phyloP scores from a whole-genome alignment of 2,888 invertebrate species.

The Luperina nickerlii region DNA sequence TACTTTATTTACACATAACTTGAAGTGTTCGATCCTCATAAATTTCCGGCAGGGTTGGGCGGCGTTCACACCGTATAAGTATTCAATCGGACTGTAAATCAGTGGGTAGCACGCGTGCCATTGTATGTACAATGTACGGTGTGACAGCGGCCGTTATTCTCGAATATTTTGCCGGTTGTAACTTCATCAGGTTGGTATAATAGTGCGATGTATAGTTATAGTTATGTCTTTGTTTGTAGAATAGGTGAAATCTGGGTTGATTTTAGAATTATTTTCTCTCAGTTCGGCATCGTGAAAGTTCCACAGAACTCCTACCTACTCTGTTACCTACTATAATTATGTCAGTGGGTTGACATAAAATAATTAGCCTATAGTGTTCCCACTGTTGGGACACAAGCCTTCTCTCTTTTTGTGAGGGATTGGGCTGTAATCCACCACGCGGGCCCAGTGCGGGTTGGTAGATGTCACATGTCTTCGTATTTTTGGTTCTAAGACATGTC shows the following conservation, averaged over 20 bases:
- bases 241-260: slow-evolving; percentile 26
- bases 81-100: slow-evolving; percentile 80
- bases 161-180: slow-evolving; percentile 62
- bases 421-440: no score
- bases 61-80: slow-evolving; percentile 75
- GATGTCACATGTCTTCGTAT: no score
- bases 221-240: slow-evolving; percentile 32
- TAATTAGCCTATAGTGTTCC: no score
- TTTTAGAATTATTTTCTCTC: slow-evolving; percentile 30
- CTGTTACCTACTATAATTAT: no score
- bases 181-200: slow-evolving; percentile 52
- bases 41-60: slow-evolving; percentile 59
- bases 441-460: no score
- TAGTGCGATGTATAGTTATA: slow-evolving; percentile 10
- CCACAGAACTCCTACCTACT: no score
- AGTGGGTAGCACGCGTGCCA: slow-evolving; percentile 71
- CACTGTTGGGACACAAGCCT: no score
- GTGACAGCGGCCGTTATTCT: slow-evolving; percentile 71
- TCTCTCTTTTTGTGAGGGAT: no score
- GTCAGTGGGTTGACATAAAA: no score
- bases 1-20: slow-evolving; percentile 48
- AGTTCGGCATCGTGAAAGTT: neutral
- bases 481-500: no score
- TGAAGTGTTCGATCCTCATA: slow-evolving; percentile 60
- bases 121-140: slow-evolving; percentile 72